Percentiles rank a stretch among this genome's conserved stretches.
phyloP scores from a whole-genome alignment of 2,113 vertebrate species.

The Anseranas semipalmata region DNA sequence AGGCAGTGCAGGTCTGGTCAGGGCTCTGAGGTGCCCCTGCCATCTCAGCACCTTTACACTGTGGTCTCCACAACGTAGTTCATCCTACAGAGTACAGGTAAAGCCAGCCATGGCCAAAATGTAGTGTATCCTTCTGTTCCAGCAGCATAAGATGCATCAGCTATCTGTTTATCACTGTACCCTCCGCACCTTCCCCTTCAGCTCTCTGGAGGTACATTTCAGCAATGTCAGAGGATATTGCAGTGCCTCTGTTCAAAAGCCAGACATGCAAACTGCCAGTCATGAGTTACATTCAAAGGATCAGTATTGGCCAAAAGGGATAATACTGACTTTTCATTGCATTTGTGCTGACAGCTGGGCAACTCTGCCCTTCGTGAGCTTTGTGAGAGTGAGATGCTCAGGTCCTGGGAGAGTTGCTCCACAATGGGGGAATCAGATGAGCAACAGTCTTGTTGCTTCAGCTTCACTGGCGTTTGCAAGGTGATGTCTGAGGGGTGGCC shows the following conservation, averaged over 20 bases:
- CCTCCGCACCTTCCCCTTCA: not conserved
- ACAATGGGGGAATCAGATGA: not conserved
- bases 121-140: not conserved
- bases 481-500: not conserved
- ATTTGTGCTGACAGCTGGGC: not conserved
- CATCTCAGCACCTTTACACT: not conserved
- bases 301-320: accelerated
- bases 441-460: not conserved
- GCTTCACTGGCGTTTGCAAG: not conserved
- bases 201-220: not conserved
- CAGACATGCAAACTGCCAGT: not conserved
- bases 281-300: not conserved
- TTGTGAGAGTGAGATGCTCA: not conserved
- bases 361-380: not conserved
- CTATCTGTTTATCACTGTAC: not conserved
- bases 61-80: not conserved
- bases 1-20: not conserved
- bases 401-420: not conserved
- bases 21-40: not conserved
- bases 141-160: not conserved
- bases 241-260: not conserved
- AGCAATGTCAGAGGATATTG: not conserved
- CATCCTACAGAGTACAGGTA: not conserved
- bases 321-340: not conserved
- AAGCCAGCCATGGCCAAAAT: not conserved